Base-by-base conservation (phyloP, 2,113 vertebrate species). In the Brachyistius frenatus region DNA sequence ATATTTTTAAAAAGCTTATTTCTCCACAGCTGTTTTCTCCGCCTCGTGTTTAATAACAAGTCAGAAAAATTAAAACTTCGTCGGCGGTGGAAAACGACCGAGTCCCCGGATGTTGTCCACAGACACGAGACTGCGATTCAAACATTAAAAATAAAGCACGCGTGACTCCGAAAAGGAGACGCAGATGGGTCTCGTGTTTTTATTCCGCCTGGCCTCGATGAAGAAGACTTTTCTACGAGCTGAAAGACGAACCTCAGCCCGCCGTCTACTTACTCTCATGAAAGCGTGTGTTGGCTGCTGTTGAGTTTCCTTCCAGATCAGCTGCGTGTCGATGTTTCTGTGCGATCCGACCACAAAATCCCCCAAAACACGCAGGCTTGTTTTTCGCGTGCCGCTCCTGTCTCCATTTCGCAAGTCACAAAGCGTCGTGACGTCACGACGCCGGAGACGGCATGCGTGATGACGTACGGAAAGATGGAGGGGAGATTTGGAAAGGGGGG, bases 381-480 rank as follows among this genome's bases (percentile, higher is more conserved):
- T 68, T 78, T 23, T 58, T 56, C 8, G 3, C 3, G 4, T 30
- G 7, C 0, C n/a, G 39, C 69, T 65, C 44, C 71, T 35, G 0
- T 73, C 80, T 84, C 74, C 83, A 86, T 91, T 91, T 88, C 74
- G 78, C 86, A 87, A 90, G 88, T 92, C 88, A 90, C 76, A 69
- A 23, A 61, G 2, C 80, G 3, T 3, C 39, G 0, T 1, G 1
- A 61, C 62, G 47, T 58, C 4, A 7, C 7, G 11, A 0, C 66
- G 71, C 85, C 46, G 66, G 47, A 65, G 16, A 2, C 16, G 4
- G 33, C 31, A 54, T 6, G 14, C 5, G 1, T 7, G 16, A 5
- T 4, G 5, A 50, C 31, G 53, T 41, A 7, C 6, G 10, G 10
- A 55, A 23, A 36, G 41, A 14, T 7, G 75, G 53, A 3, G 33